Evolutionary conservation across 2,113 vertebrate genomes (phyloP).

Genomic region (Ochotona princeps): DNA sequence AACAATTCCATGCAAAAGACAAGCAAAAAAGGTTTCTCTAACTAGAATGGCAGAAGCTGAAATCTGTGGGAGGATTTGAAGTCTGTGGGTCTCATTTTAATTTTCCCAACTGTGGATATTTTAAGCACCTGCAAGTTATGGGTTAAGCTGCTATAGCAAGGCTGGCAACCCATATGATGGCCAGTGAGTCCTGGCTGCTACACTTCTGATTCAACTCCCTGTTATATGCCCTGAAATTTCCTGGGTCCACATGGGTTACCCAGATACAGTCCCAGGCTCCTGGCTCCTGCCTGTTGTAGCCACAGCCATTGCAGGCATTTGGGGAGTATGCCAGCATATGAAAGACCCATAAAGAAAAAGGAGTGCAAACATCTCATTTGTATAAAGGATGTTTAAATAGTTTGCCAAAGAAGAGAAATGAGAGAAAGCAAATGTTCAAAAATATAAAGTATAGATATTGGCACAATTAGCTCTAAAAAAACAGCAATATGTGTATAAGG

Average conservation of each 20-base stretch:
- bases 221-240: too few relatives aligned
- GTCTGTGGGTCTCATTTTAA: slow-evolving; percentile 5
- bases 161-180: too few relatives aligned
- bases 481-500: background rate
- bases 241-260: too few relatives aligned
- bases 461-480: background rate
- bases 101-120: background rate
- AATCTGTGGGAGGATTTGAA: slow-evolving; percentile 24
- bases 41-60: slow-evolving; percentile 27
- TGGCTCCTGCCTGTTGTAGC: too few relatives aligned
- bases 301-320: too few relatives aligned
- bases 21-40: slow-evolving; percentile 44
- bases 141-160: too few relatives aligned
- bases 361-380: background rate
- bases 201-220: too few relatives aligned
- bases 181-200: too few relatives aligned
- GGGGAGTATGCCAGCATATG: too few relatives aligned
- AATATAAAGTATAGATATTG: background rate
- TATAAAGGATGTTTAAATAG: slow-evolving; percentile 21
- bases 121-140: too few relatives aligned
- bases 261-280: too few relatives aligned
- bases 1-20: slow-evolving; percentile 51
- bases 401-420: background rate
- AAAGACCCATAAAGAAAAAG: background rate
- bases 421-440: background rate